Base-by-base conservation (phyloP, 2,888 invertebrate genomes). In the Andrena fulva region DNA sequence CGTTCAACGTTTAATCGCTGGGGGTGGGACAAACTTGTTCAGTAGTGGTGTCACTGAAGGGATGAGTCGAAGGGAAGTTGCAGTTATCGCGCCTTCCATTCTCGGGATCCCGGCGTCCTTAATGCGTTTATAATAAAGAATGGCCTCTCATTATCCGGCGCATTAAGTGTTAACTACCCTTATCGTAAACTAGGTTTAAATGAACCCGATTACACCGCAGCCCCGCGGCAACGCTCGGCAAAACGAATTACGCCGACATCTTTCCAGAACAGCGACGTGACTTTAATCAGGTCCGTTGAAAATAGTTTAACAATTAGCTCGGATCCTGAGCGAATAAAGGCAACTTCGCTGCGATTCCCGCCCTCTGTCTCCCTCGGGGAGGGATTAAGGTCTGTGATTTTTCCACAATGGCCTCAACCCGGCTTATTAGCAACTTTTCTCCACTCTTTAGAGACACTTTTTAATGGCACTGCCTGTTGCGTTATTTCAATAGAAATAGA, bases 181-280 rank as follows among this genome's bases (percentile, higher is more conserved):
- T 74, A 68, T 77, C 82, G 74, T 77, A 75, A 74, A 78, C 77
- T 68, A 74, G 82, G 78, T 88, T 86, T 88, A 80, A 86, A 88
- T 68, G 76, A 86, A 88, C 84, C 72, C 69, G 77, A 88, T 87
- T 86, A 84, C 69, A 67, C 70, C 64, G 48, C 77, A 69, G 63
- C 68, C 70, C 33, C 70, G 20, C 62, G 75, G 71, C 63, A 29
- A 42, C 56, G 52, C 60, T 20, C 29, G 24, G 71, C 59, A 73
- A 77, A 85, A 78, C 72, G 75, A 85, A 60, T 85, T 81, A 85
- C 78, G 60, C 35, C 68, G 77, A 80, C 78, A 84, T 81, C 79
- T 87, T 84, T 66, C 79, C 67, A 62, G 50, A 42, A 56, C n/a
- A 73, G 73, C 68, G 69, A 29, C 48, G 56, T 48, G 77, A 72